These are phyloP conservation scores for Peromyscus polionotus DNA, from an alignment of 2,113 vertebrate genomes.

Conservation along the genomic window DNA sequence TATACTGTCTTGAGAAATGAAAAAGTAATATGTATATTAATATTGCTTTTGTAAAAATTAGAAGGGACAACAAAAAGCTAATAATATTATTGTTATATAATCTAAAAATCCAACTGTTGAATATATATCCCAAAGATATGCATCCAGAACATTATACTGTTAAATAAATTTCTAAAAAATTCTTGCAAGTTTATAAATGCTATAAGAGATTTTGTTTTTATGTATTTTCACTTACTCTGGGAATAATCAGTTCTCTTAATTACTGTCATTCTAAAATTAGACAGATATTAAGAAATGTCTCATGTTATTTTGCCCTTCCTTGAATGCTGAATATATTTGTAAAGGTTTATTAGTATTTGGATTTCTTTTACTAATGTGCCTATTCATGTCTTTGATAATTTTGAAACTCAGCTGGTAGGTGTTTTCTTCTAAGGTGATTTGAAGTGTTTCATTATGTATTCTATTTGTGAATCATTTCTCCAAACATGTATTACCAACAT, in stretches of 20 bases:
- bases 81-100: neutral
- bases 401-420: neutral
- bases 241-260: neutral
- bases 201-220: neutral
- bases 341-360: neutral
- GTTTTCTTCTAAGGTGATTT: neutral
- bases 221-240: neutral
- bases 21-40: neutral
- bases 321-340: neutral
- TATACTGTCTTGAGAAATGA: neutral
- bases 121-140: neutral
- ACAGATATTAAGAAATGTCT: neutral
- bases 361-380: neutral
- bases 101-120: no score
- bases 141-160: neutral
- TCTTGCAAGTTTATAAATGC: neutral
- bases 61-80: neutral
- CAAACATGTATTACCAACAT: neutral
- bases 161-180: neutral
- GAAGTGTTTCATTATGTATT: neutral
- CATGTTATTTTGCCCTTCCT: neutral
- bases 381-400: neutral
- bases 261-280: neutral
- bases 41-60: neutral
- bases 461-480: neutral